Evolutionary conservation across 1,140 invertebrate genomes (phyloP), one percentile per base, ranked within the genome.

Genomic region (Drosophila jambulina): DNA sequence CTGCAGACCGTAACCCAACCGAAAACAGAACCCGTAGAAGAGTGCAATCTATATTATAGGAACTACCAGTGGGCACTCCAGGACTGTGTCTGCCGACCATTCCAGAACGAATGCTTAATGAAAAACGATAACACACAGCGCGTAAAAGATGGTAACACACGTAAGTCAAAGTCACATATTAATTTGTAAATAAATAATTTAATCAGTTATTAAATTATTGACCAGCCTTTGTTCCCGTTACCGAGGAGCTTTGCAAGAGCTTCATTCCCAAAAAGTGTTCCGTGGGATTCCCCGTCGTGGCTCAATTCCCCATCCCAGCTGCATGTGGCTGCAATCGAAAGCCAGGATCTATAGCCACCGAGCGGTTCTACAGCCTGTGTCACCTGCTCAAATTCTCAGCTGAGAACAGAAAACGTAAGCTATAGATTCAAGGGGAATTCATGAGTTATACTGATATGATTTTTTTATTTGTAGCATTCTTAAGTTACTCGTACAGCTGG

Each of bases 321-420:
- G 6, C 54, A 2, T 74, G 70, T 32, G 70, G 70, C 0, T 74
- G 70, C 70, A 74, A 74, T 25, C 8, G 65, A 23, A 70, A 70
- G 13, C 36, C 21, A 53, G 70, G 70, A 59, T 60, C 70, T 0
- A 69, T 71, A 1, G 45, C 17, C 19, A 53, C 56, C 10, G 10
- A 70, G 38, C 15, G 6, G 12, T 74, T 74, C 6, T 8, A 12
- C 45, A 74, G 67, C n/a, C 3, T 60, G 10, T 71, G 67, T 2
- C 54, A 43, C 10, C 65, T 74, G 10, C 46, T 60, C 0, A 70
- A 71, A n/a, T 71, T 12, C 19, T 45, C 70, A 13, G 29, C 70
- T 0, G 54, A 74, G n/a, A 74, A 71, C 34, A 10, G 1, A 10
- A 60, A 59, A 9, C 70, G 70, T 74, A 74, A 71, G 54, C 9